A percentile compares a stretch with the other conserved stretches of the same genome.
Conservation (phyloP, 2,113 vertebrate genomes). For the Caracal caracal region DNA sequence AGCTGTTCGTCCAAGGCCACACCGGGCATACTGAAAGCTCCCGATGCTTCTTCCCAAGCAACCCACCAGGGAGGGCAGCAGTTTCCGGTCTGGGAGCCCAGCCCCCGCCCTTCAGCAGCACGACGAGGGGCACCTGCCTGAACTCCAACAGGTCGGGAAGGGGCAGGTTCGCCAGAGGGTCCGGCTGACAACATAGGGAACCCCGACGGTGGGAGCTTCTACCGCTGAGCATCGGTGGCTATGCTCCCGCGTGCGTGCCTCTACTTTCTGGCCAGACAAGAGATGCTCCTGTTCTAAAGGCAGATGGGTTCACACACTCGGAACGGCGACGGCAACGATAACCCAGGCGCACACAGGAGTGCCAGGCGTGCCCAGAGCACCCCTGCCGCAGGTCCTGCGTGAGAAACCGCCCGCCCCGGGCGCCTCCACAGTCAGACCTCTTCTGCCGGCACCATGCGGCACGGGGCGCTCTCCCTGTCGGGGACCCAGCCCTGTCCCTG, state of each 20-base stretch:
- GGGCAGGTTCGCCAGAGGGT: neutral
- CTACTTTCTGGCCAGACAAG: neutral
- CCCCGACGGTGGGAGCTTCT: rapidly evolving
- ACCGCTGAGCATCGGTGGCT: rapidly evolving
- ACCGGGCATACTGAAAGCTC: neutral
- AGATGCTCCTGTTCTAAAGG: neutral
- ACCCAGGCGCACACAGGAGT: rapidly evolving
- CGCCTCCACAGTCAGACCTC: neutral
- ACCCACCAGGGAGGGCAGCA: neutral
- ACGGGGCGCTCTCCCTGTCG: neutral
- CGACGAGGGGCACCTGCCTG: rapidly evolving
- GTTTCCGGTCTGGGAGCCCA: neutral
- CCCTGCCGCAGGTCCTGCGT: neutral
- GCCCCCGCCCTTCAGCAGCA: too few species aligned
- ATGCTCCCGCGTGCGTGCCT: neutral
- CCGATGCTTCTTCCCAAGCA: neutral
- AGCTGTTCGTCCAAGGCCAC: rapidly evolving
- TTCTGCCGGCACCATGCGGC: rapidly evolving
- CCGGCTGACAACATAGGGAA: neutral
- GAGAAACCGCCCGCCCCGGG: rapidly evolving
- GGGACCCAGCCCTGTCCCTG: neutral
- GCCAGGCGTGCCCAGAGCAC: rapidly evolving
- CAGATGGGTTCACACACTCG: rapidly evolving
- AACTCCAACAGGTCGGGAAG: rapidly evolving
- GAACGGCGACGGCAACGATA: rapidly evolving